phyloP scores from a whole-genome alignment of 1,140 invertebrate species.

The Homarus americanus region DNA sequence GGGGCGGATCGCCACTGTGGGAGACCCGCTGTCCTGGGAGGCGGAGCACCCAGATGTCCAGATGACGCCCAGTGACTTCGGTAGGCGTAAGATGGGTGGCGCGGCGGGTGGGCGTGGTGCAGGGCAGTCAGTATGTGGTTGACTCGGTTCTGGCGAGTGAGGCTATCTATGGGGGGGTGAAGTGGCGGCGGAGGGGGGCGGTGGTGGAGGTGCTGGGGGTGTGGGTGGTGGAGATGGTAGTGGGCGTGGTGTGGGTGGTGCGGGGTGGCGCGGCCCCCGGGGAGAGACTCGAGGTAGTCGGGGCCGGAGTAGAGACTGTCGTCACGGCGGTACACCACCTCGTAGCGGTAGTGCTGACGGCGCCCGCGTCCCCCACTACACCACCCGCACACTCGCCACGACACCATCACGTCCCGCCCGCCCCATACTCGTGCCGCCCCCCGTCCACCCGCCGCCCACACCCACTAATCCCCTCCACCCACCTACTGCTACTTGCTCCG shows the following conservation, averaged over 20 bases:
- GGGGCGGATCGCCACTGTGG: slow-evolving; percentile 46
- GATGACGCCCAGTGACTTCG: slow-evolving; percentile 57
- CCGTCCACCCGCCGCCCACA: slow-evolving; percentile 50
- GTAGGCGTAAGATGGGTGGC: slow-evolving; percentile 41
- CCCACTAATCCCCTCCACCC: slow-evolving; percentile 44
- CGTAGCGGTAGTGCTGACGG: slow-evolving; percentile 76
- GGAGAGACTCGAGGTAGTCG: slow-evolving; percentile 73
- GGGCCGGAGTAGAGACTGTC: slow-evolving; percentile 74
- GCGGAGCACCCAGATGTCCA: slow-evolving; percentile 46
- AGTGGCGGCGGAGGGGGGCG: slow-evolving; percentile 44
- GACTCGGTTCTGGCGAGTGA: slow-evolving; percentile 66
- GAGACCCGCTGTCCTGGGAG: slow-evolving; percentile 10
- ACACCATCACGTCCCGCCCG: slow-evolving; percentile 74
- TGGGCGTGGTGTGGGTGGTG: slow-evolving; percentile 28
- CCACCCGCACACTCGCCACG: slow-evolving; percentile 74
- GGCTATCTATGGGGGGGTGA: slow-evolving; percentile 41
- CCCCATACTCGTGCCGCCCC: slow-evolving; percentile 68
- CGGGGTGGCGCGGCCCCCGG: slow-evolving; percentile 61
- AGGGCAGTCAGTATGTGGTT: slow-evolving; percentile 68
- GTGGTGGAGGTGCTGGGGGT: slow-evolving; percentile 29
- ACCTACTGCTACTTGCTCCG: slow-evolving; percentile 18
- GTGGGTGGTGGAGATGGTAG: slow-evolving; percentile 30
- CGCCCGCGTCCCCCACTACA: slow-evolving; percentile 72
- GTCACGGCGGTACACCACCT: slow-evolving; percentile 76
- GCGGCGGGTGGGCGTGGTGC: slow-evolving; percentile 44